These are phyloP conservation scores for Zelleria hepariella DNA, from an alignment of 2,888 invertebrate genomes.

Conservation along the genomic window DNA sequence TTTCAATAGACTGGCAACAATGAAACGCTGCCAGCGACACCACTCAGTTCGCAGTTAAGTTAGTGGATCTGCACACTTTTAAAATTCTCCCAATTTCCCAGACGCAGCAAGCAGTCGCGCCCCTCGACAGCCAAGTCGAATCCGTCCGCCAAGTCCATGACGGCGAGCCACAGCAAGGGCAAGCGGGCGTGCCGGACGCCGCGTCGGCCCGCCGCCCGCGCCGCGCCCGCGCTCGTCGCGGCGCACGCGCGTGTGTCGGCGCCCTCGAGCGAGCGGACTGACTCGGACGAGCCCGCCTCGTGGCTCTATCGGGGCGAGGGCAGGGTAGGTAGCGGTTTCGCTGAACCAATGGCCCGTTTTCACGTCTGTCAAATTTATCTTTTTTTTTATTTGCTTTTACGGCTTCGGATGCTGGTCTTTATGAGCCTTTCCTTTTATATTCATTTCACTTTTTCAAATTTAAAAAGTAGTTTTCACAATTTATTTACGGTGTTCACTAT, in stretches of 20 bases:
- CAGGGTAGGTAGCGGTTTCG: slow-evolving; percentile 13
- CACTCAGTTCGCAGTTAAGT: too few species aligned
- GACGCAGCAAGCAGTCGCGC: slow-evolving; percentile 48
- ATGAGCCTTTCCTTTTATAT: too few species aligned
- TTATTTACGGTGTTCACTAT: too few species aligned
- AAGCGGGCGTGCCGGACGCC: slow-evolving; percentile 16
- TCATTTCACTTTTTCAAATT: too few species aligned
- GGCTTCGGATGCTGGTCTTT: too few species aligned
- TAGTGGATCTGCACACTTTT: background rate
- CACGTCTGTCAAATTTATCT: too few species aligned
- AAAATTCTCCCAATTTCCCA: slow-evolving; percentile 14
- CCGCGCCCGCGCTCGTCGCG: slow-evolving; percentile 26
- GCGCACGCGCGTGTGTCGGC: slow-evolving; percentile 36
- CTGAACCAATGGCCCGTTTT: too few species aligned
- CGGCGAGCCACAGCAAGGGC: slow-evolving; percentile 14
- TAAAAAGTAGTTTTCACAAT: too few species aligned
- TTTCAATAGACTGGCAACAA: too few species aligned
- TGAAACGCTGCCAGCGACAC: too few species aligned
- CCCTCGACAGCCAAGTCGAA: slow-evolving; percentile 31
- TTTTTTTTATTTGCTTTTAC: too few species aligned
- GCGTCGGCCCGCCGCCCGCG: slow-evolving; percentile 22
- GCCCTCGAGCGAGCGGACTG: slow-evolving; percentile 55
- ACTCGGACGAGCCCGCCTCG: slow-evolving; percentile 53
- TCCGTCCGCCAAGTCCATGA: slow-evolving; percentile 13
- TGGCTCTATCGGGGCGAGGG: slow-evolving; percentile 34